Percentiles rank a stretch among this genome's conserved stretches.
phyloP scores from a whole-genome alignment of 53 echinoderm and acorn worm species.

The Patiria pectinifera region DNA sequence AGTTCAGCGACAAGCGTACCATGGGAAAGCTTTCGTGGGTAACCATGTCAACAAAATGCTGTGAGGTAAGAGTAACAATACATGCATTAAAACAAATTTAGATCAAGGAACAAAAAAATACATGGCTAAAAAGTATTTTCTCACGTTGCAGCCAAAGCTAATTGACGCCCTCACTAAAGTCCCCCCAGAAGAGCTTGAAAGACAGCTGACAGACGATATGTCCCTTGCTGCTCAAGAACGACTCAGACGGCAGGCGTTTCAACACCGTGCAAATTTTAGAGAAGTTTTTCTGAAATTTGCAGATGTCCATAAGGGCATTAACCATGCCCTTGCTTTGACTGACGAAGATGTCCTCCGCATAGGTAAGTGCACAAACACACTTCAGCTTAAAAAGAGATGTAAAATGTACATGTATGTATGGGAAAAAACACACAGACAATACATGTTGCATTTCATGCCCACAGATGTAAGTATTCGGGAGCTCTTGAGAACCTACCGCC shows the following conservation, averaged over 20 bases:
- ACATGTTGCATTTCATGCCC: neutral
- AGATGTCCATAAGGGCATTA: conserved; percentile 2
- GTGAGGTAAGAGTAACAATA: conserved; percentile 39
- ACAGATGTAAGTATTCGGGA: conserved; percentile 34
- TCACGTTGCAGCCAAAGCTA: neutral
- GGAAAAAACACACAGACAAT: too few species aligned
- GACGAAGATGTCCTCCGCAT: neutral
- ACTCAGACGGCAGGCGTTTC: neutral
- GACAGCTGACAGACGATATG: neutral
- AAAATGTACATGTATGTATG: too few species aligned
- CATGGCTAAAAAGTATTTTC: neutral
- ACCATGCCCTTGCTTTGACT: neutral
- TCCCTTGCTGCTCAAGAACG: neutral
- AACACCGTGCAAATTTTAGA: neutral
- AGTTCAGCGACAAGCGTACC: conserved; percentile 45
- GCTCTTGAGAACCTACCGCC: conserved; percentile 14
- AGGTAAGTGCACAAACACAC: neutral
- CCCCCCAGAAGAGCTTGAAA: neutral
- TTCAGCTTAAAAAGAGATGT: too few species aligned
- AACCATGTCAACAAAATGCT: conserved; percentile 58
- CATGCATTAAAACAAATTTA: neutral
- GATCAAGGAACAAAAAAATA: neutral
- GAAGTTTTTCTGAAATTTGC: conserved; percentile 6
- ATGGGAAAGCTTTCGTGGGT: conserved; percentile 57
- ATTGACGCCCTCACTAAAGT: neutral